Percentiles rank a stretch among this genome's conserved stretches.
Conservation (phyloP, 2,113 vertebrate species). For the Lampris incognitus region DNA sequence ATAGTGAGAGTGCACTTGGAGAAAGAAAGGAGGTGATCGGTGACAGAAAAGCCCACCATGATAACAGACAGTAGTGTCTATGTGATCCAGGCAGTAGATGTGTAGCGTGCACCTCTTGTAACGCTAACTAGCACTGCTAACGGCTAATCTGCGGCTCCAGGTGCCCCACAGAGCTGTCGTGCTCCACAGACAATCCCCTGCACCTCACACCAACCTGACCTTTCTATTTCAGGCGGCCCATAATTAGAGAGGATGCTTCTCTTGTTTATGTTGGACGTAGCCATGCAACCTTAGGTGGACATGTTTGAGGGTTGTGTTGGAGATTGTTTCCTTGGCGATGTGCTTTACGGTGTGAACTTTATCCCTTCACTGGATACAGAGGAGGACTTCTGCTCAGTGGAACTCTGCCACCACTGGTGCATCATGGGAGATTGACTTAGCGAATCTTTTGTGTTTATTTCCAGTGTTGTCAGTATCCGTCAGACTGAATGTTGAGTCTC, state of each 20-base stretch:
- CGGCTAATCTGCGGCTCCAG: constrained; percentile 64
- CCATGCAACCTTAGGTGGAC: constrained; percentile 71
- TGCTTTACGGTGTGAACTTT: constrained; percentile 20
- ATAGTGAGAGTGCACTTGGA: neutral
- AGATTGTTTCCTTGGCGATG: constrained; percentile 56
- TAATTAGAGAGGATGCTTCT: constrained; percentile 74
- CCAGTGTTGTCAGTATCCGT: constrained; percentile 1
- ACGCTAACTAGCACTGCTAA: neutral
- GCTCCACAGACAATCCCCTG: constrained; percentile 63
- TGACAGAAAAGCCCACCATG: constrained; percentile 14
- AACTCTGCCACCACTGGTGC: too few relatives aligned
- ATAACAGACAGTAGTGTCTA: constrained; percentile 19
- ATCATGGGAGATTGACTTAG: too few relatives aligned
- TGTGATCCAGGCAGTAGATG: too few relatives aligned
- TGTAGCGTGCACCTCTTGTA: too few relatives aligned
- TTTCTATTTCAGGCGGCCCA: constrained; percentile 77
- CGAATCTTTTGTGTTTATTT: neutral
- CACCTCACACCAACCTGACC: constrained; percentile 69
- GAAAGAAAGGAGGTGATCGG: neutral
- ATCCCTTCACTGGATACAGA: too few relatives aligned
- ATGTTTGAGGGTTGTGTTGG: constrained; percentile 67
- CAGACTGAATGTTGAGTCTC: neutral
- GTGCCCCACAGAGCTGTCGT: constrained; percentile 62
- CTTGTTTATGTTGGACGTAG: constrained; percentile 80
- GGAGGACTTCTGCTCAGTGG: too few relatives aligned